phyloP scores from a whole-genome alignment of 53 echinoderm and acorn worm species.

The Patiria pectinifera region DNA sequence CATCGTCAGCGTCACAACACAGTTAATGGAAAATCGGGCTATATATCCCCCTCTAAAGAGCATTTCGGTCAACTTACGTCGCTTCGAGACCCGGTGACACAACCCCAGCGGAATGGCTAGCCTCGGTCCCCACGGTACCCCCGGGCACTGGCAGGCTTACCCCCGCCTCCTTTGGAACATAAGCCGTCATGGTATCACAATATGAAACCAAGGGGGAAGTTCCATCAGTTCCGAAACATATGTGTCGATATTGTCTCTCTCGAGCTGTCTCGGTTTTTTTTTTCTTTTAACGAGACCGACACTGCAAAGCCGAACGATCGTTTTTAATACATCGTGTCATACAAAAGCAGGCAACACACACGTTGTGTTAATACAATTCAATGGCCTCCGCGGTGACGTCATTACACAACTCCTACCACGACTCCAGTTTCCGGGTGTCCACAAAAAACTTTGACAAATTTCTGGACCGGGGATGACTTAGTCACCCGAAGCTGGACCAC shows the following conservation, averaged over 20 bases:
- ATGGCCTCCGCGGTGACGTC: constrained; percentile 59
- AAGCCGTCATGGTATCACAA: constrained; percentile 41
- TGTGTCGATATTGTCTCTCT: neutral
- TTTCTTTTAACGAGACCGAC: constrained; percentile 9
- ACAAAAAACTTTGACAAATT: constrained; percentile 40
- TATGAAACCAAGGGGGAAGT: constrained; percentile 53
- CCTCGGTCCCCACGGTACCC: neutral
- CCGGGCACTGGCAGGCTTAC: neutral
- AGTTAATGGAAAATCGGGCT: constrained; percentile 1
- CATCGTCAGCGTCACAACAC: constrained; percentile 28
- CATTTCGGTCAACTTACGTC: constrained; percentile 55
- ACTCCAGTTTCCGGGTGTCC: constrained; percentile 58
- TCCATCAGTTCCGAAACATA: constrained; percentile 49
- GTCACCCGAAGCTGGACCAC: neutral
- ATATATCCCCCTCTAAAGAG: neutral
- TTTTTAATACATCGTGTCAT: constrained; percentile 28
- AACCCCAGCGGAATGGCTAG: neutral
- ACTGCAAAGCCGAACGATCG: constrained; percentile 22
- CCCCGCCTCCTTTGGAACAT: constrained; percentile 32
- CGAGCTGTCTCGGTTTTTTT: neutral
- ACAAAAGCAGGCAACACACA: constrained; percentile 46
- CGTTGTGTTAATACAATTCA: constrained; percentile 53
- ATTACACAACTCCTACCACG: constrained; percentile 54
- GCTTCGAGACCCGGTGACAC: constrained; percentile 24
- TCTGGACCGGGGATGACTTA: neutral